Base-by-base conservation (phyloP, 1,140 invertebrate genomes). In the Panulirus ornatus region DNA sequence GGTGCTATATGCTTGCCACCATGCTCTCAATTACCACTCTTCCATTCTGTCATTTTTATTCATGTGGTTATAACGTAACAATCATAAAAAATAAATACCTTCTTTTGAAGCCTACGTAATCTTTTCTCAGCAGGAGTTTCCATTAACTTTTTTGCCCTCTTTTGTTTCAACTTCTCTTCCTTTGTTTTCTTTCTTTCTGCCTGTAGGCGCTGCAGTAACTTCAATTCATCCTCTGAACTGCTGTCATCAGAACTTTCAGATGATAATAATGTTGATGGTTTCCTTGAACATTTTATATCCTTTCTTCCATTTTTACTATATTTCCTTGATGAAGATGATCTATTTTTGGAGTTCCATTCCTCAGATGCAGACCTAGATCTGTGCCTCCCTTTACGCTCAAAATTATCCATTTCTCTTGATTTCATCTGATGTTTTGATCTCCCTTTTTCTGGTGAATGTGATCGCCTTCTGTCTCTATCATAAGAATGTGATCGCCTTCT, bases 101-200 rank as follows among this genome's bases (percentile, higher is more conserved):
- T 88, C 92, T 99, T 99, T 73, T 95, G 95, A 51, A 99, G 94
- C 78, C 98, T 95, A 63, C 99, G 95, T 19, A 97, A 94, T 85
- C 98, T 94, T 93, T 99, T 99, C 93, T 99, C 98, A 94, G 99
- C 98, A 0, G 98, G 97, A 1, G 98, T 99, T 95, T 99, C 99
- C 70, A 96, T 96, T 0, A 97, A 96, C 94, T 99, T 99, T 92
- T 97, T 93, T 51, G 96, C 87, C 92, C 98, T 97, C 93, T 82
- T 82, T 44, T 81, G 22, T 16, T 70, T 44, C 36, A 88, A 3
- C 73, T 82, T 88, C 2, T 81, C 42, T 11, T 88, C 86, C 19
- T 71, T 81, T 44, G 34, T 42, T 42, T 38, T 70, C 44, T 66
- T 71, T 63, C 78, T 58, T 58, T 88, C 78, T 8, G 81, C 78